A percentile compares a stretch with the other conserved stretches of the same genome.
phyloP scores from a whole-genome alignment of 1,140 invertebrate genomes.

The Caenorhabditis brenneri region DNA sequence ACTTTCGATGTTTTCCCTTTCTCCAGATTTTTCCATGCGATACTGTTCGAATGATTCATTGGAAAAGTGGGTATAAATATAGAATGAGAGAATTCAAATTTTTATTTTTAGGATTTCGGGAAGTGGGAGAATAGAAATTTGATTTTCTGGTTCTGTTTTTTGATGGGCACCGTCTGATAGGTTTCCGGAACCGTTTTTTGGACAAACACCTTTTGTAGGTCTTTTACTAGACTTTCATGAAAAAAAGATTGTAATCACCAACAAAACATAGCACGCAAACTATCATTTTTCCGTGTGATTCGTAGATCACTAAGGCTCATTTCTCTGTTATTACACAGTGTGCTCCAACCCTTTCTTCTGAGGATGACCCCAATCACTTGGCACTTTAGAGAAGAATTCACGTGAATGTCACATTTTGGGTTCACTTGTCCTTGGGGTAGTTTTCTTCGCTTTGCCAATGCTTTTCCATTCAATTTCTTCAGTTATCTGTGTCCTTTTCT shows the following conservation, averaged over 20 bases:
- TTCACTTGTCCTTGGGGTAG: constrained; percentile 7
- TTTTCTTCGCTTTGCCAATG: neutral
- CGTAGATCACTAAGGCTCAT: constrained; percentile 2
- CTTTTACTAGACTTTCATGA: too few species aligned
- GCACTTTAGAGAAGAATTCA: neutral
- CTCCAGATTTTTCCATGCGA: neutral
- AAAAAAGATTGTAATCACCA: neutral
- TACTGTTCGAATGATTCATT: neutral
- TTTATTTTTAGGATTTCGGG: too few species aligned
- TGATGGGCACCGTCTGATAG: too few species aligned
- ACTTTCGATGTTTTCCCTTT: neutral
- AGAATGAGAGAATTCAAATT: too few species aligned
- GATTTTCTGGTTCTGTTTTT: too few species aligned
- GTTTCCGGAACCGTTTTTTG: too few species aligned
- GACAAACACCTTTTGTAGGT: too few species aligned
- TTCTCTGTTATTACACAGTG: neutral
- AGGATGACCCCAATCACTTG: neutral
- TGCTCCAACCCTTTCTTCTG: neutral
- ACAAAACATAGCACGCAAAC: neutral
- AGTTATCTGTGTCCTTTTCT: neutral
- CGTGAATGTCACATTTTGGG: constrained; percentile 19
- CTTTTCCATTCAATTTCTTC: constrained; percentile 2
- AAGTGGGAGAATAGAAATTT: too few species aligned
- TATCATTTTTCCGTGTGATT: neutral
- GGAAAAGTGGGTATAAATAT: too few species aligned